A percentile compares a stretch with the other conserved stretches of the same genome.
These are phyloP conservation scores for Porites evermanni DNA, from an alignment of 92 coral and sea anemone genomes.

Conservation along the genomic window DNA sequence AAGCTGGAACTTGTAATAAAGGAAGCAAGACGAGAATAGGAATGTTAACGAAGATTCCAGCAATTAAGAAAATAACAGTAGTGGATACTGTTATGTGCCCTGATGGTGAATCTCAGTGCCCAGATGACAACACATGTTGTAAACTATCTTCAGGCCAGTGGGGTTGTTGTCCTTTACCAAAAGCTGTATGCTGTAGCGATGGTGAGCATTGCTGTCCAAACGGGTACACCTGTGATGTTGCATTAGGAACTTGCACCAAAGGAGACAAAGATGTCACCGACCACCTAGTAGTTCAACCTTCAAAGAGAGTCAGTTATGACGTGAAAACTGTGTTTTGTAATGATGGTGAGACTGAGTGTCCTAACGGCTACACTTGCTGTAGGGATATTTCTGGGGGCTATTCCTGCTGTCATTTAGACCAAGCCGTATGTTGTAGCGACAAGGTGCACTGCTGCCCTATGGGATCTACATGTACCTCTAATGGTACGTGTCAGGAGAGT, in stretches of 20 bases:
- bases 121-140: slow-evolving; percentile 76
- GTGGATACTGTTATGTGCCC: slow-evolving; percentile 58
- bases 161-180: slow-evolving; percentile 79
- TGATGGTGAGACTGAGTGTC: slow-evolving; percentile 51
- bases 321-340: slow-evolving; percentile 22
- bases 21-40: background rate
- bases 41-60: background rate
- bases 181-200: slow-evolving; percentile 74
- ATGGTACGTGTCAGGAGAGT: background rate
- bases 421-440: slow-evolving; percentile 71
- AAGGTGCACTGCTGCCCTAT: slow-evolving; percentile 71
- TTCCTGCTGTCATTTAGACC: slow-evolving; percentile 66
- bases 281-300: background rate
- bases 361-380: slow-evolving; percentile 64
- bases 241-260: slow-evolving; percentile 49
- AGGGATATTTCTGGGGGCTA: slow-evolving; percentile 21
- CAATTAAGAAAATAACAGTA: background rate
- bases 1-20: slow-evolving; percentile 42
- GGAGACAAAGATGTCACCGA: background rate
- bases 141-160: slow-evolving; percentile 64
- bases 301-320: background rate
- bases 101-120: slow-evolving; percentile 59
- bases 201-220: slow-evolving; percentile 68
- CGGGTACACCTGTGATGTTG: slow-evolving; percentile 67
- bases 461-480: slow-evolving; percentile 56